phyloP scores from a whole-genome alignment of 2,797 vertebrate genomes.

The Poecile montanus region DNA sequence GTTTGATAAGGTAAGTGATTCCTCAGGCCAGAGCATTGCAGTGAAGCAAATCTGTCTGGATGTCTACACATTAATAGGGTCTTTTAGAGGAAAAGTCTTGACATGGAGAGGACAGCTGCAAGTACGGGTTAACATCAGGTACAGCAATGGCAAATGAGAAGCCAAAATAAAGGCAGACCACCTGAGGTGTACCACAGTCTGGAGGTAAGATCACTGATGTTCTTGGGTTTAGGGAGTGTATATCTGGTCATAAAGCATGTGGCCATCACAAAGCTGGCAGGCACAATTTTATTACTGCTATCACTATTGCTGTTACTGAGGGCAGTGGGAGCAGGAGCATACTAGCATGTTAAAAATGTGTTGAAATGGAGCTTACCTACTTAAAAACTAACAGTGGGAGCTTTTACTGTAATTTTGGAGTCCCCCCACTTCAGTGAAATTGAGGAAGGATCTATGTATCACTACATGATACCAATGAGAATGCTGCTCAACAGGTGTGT shows the following conservation, averaged over 20 bases:
- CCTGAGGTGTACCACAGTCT: neutral
- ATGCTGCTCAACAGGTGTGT: neutral
- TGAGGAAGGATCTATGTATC: neutral
- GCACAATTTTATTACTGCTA: neutral
- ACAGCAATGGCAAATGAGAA: neutral
- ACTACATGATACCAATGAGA: rapidly evolving
- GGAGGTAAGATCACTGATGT: neutral
- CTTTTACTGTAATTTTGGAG: neutral
- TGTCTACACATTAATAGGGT: neutral
- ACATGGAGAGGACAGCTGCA: neutral
- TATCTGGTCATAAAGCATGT: neutral
- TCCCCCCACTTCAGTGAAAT: neutral
- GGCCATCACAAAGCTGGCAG: neutral
- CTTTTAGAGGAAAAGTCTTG: neutral
- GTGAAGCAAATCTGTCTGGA: neutral
- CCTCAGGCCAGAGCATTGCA: neutral
- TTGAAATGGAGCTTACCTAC: neutral
- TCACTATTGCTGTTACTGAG: neutral
- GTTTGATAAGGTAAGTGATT: neutral
- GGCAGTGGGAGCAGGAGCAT: neutral
- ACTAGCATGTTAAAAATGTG: neutral
- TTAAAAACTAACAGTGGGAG: neutral
- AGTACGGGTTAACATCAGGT: neutral
- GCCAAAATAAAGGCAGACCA: neutral
- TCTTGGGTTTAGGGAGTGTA: neutral